Percentiles rank a stretch among this genome's conserved stretches.
phyloP scores from a whole-genome alignment of 1,140 invertebrate species.

The Trigoniulus corallinus region DNA sequence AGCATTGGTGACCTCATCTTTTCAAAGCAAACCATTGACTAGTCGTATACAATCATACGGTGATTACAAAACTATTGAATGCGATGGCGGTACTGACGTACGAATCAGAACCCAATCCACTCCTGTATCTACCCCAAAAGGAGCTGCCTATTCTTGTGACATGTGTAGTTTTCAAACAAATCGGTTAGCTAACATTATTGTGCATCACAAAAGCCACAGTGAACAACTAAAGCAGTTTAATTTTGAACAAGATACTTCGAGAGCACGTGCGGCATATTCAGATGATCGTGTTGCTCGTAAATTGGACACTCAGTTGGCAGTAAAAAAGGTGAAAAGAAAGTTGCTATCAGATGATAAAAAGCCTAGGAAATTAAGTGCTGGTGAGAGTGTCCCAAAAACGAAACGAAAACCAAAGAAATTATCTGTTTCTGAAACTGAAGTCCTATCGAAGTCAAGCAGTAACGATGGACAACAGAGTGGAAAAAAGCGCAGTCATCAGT shows the following conservation, averaged over 20 bases:
- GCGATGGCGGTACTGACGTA: background rate
- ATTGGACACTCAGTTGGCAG: background rate
- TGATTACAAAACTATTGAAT: background rate
- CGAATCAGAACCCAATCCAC: background rate
- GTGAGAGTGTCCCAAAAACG: background rate
- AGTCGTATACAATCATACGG: background rate
- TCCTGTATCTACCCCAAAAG: background rate
- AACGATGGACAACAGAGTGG: too few species aligned
- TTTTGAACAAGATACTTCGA: background rate
- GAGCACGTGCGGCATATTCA: too few species aligned
- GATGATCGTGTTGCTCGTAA: background rate
- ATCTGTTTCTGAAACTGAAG: too few species aligned
- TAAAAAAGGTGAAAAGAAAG: background rate
- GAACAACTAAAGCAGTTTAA: constrained; percentile 4
- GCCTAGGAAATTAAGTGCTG: background rate
- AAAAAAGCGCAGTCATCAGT: background rate
- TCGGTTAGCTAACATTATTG: constrained; percentile 1
- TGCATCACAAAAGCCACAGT: constrained; percentile 8
- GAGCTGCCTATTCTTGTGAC: constrained; percentile 1
- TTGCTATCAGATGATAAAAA: background rate
- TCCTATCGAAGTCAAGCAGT: too few species aligned
- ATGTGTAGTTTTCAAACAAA: background rate
- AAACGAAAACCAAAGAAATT: background rate
- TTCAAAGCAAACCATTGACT: background rate
- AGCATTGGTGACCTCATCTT: background rate